A percentile compares a stretch with the other conserved stretches of the same genome.
Conservation (phyloP, 2,113 vertebrate genomes). For the Salminus brasiliensis region DNA sequence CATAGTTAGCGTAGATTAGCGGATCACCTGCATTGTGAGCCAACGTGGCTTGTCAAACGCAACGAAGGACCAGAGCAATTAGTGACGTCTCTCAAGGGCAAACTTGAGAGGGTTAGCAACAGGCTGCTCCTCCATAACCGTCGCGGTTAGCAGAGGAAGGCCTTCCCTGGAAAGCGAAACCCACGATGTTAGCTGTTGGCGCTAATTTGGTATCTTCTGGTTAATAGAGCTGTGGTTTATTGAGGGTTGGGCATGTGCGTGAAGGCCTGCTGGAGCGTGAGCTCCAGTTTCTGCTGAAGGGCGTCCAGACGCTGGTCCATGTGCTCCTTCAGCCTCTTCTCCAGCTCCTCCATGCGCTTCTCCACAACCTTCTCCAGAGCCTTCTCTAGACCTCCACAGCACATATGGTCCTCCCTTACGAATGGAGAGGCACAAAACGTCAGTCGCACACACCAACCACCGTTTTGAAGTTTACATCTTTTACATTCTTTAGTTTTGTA, state of each 20-base stretch:
- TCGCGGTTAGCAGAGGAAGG: background rate
- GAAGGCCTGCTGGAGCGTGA: slow-evolving; percentile 54
- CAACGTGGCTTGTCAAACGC: background rate
- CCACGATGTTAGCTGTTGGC: no score
- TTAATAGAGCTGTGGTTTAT: background rate
- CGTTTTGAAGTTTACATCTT: no score
- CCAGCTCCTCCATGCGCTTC: slow-evolving; percentile 74
- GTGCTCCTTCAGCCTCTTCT: slow-evolving; percentile 74
- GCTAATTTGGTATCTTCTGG: no score
- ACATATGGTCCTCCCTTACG: slow-evolving; percentile 46
- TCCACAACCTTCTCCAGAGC: slow-evolving; percentile 65
- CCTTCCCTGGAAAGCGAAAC: no score
- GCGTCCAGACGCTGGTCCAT: slow-evolving; percentile 74
- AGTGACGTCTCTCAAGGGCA: background rate
- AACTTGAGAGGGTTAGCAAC: background rate
- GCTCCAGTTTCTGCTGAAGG: slow-evolving; percentile 74
- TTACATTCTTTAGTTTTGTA: no score
- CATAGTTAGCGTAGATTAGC: background rate
- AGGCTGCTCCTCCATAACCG: background rate
- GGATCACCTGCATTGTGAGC: background rate
- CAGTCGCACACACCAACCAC: background rate
- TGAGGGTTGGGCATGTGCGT: slow-evolving; percentile 10
- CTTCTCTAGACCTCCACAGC: slow-evolving; percentile 61
- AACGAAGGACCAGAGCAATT: background rate
- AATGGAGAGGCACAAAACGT: background rate